Percentiles rank a stretch among this genome's conserved stretches.
Evolutionary conservation across 2,888 invertebrate genomes (phyloP).

Genomic region (Salpingus planirostris): DNA sequence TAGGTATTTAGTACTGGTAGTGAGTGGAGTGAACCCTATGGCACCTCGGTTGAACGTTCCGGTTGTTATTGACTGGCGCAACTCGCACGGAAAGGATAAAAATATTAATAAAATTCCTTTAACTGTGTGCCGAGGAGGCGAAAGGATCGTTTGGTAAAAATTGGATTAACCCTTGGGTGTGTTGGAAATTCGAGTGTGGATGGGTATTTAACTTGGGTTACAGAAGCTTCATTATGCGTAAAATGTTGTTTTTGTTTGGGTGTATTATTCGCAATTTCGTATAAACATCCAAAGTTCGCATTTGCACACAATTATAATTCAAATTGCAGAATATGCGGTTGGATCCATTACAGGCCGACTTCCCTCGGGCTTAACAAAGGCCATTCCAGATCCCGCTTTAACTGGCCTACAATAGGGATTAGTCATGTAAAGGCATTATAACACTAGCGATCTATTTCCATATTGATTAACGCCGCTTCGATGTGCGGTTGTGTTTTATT

Average conservation of each 20-base stretch:
- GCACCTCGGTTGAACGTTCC: too few species aligned
- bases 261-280: conserved; percentile 24
- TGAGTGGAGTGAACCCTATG: too few species aligned
- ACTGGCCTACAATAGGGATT: conserved; percentile 28
- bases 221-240: conserved; percentile 11
- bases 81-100: too few species aligned
- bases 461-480: conserved; percentile 23
- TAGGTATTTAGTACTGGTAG: too few species aligned
- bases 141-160: too few species aligned
- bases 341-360: conserved; percentile 28
- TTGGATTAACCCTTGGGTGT: neutral
- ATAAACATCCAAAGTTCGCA: conserved; percentile 27
- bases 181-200: neutral
- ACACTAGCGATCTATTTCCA: conserved; percentile 26
- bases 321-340: conserved; percentile 29
- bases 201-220: conserved; percentile 9
- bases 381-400: conserved; percentile 28
- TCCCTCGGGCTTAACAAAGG: conserved; percentile 29
- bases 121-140: too few species aligned
- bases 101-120: too few species aligned
- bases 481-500: conserved; percentile 9
- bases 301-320: conserved; percentile 31
- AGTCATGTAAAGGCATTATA: conserved; percentile 30
- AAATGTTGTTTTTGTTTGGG: conserved; percentile 12
- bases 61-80: too few species aligned